phyloP scores from a whole-genome alignment of 2,797 vertebrate genomes.

The Urophycis tenuis region DNA sequence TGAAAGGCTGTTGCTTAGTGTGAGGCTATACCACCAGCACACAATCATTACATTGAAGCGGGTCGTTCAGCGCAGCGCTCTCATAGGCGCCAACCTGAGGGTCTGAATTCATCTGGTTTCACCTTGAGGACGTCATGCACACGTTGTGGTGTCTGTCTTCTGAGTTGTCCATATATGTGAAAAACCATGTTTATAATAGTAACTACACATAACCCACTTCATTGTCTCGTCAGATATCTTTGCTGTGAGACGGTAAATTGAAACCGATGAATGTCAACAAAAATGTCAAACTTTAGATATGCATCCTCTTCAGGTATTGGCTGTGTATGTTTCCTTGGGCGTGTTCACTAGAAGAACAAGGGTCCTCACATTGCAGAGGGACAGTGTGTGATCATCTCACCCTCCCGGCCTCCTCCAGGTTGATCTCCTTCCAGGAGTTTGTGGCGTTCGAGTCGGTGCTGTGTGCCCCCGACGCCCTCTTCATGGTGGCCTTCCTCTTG shows the following conservation, averaged over 20 bases:
- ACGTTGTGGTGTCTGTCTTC: not conserved
- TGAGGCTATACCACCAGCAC: slow-evolving; percentile 50
- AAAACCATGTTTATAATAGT: not conserved
- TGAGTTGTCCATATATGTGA: not conserved
- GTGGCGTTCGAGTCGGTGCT: slow-evolving; percentile 82
- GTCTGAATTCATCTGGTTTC: not conserved
- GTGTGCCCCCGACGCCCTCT: slow-evolving; percentile 79
- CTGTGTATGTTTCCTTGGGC: not conserved
- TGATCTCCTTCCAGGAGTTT: slow-evolving; percentile 87
- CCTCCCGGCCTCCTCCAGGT: slow-evolving; percentile 54
- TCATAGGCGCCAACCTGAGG: not conserved
- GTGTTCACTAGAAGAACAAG: not conserved
- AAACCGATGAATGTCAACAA: not conserved
- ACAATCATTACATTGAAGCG: slow-evolving; percentile 40
- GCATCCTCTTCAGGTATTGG: not conserved
- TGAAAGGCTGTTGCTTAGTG: slow-evolving; percentile 60
- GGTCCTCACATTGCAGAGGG: not conserved
- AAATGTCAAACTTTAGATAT: not conserved
- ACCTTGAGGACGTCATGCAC: not conserved
- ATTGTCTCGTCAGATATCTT: not conserved
- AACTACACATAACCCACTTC: not conserved
- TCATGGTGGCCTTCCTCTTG: slow-evolving; percentile 83
- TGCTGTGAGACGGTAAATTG: not conserved
- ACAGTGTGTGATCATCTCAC: slow-evolving; percentile 9
- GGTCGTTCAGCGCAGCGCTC: slow-evolving; percentile 36